phyloP scores from a whole-genome alignment of 2,797 vertebrate genomes.

The Melopsittacus undulatus region DNA sequence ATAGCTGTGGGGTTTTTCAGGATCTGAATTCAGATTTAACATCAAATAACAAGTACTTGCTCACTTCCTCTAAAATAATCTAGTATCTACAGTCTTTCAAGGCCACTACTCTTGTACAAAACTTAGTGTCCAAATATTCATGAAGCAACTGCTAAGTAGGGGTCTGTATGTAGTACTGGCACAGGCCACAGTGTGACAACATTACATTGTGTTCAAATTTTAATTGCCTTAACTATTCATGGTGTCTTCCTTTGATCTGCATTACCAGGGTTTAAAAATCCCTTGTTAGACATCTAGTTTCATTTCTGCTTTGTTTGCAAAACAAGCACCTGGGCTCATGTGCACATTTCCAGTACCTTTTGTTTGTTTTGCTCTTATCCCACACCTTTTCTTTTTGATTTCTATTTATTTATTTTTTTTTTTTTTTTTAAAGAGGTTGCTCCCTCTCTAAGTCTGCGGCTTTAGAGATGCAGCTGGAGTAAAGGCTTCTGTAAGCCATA shows the following conservation, averaged over 20 bases:
- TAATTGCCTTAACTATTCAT: conserved; percentile 27
- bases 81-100: background rate
- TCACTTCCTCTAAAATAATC: background rate
- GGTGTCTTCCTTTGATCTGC: conserved; percentile 38
- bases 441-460: background rate
- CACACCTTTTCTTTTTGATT: background rate
- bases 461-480: background rate
- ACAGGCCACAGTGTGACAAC: conserved; percentile 9
- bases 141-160: background rate
- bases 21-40: background rate
- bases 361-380: background rate
- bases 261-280: conserved; percentile 29
- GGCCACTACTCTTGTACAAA: fast-evolving
- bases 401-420: background rate
- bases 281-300: background rate
- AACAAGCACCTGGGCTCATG: conserved; percentile 5
- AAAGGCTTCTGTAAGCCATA: background rate
- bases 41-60: background rate
- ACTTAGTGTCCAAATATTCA: background rate
- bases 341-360: background rate
- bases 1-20: background rate
- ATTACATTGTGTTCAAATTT: background rate
- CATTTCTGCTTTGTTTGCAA: conserved; percentile 34
- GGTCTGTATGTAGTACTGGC: conserved; percentile 7
- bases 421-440: background rate